phyloP scores from a whole-genome alignment of 2,797 vertebrate genomes.

The Kryptopterus vitreolus region DNA sequence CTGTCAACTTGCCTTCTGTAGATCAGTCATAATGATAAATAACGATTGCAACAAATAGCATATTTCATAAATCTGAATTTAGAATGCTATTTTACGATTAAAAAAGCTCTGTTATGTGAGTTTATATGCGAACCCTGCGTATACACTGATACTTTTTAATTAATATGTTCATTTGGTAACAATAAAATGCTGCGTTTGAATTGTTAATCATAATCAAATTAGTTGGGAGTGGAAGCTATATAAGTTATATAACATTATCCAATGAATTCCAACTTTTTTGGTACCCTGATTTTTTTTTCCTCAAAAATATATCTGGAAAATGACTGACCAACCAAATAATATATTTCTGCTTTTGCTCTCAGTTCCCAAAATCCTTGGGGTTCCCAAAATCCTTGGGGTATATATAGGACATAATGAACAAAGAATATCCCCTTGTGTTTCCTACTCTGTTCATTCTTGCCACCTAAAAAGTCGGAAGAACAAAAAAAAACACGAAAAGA shows the following conservation, averaged over 20 bases:
- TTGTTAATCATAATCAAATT: not conserved
- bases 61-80: not conserved
- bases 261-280: not conserved
- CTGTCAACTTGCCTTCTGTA: no score
- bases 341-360: no score
- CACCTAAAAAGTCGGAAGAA: not conserved
- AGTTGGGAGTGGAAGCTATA: not conserved
- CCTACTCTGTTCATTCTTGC: not conserved
- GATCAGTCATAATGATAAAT: no score
- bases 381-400: no score
- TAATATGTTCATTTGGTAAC: not conserved
- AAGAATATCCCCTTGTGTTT: not conserved
- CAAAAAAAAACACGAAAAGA: not conserved
- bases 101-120: not conserved
- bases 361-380: no score
- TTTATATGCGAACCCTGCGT: not conserved
- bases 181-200: not conserved
- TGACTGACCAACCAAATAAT: no score
- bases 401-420: not conserved
- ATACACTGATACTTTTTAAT: not conserved
- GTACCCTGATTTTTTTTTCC: no score
- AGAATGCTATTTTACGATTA: not conserved
- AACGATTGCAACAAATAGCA: not conserved
- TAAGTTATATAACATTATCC: not conserved
- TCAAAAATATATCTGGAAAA: no score